Percentiles rank a stretch among this genome's conserved stretches.
phyloP scores from a whole-genome alignment of 1,140 invertebrate genomes.

The Bactericera cockerelli region DNA sequence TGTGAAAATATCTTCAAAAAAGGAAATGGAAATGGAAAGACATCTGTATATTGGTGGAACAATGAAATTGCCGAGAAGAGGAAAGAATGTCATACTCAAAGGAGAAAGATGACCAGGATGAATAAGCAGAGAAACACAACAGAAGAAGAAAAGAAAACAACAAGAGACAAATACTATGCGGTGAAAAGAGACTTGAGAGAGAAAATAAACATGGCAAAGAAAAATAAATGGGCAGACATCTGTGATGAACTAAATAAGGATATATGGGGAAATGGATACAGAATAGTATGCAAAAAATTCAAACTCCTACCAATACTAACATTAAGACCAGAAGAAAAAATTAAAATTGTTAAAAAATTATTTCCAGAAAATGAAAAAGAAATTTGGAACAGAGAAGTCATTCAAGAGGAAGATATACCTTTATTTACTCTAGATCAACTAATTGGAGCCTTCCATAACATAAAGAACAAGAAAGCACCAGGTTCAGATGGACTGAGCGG shows the following conservation, averaged over 20 bases:
- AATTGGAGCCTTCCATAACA: neutral
- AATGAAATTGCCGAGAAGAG: neutral
- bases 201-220: neutral
- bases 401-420: neutral
- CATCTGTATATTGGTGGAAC: neutral
- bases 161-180: neutral
- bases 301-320: neutral
- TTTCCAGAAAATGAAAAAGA: neutral
- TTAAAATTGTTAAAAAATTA: neutral
- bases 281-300: neutral
- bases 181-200: neutral
- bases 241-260: neutral
- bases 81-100: neutral
- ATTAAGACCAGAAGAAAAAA: neutral
- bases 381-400: neutral
- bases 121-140: neutral
- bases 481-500: neutral
- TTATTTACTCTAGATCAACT: neutral
- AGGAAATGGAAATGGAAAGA: neutral
- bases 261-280: slow-evolving; percentile 7
- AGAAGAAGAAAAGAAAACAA: slow-evolving; percentile 6
- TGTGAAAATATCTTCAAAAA: neutral
- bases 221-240: neutral
- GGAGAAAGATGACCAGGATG: neutral
- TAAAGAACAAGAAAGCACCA: neutral